A percentile compares a stretch with the other conserved stretches of the same genome.
phyloP scores from a whole-genome alignment of 1,140 invertebrate species.

The Camponotus pennsylvanicus region DNA sequence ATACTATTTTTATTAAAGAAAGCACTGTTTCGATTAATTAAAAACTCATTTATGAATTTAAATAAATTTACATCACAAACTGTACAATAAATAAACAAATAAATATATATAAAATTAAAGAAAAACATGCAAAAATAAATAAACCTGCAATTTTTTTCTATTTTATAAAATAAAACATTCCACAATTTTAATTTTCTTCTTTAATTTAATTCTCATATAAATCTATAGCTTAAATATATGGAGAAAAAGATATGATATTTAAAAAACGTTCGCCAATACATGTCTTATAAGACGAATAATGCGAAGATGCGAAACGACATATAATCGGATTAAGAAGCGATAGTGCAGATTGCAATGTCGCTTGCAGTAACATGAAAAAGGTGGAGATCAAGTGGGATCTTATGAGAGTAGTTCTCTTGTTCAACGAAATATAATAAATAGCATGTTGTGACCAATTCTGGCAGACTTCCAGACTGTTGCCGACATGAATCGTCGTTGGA shows the following conservation, averaged over 20 bases:
- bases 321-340: constrained; percentile 37
- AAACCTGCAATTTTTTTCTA: neutral
- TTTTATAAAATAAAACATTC: neutral
- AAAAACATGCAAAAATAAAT: neutral
- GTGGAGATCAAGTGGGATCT: constrained; percentile 43
- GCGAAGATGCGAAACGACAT: neutral
- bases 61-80: constrained; percentile 5
- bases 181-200: neutral
- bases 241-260: neutral
- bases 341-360: constrained; percentile 58
- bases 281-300: neutral
- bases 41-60: neutral
- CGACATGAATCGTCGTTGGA: constrained; percentile 54
- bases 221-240: neutral
- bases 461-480: constrained; percentile 62
- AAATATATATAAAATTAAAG: neutral
- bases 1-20: constrained; percentile 9
- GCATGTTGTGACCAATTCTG: constrained; percentile 44
- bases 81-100: neutral
- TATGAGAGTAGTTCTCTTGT: constrained; percentile 50
- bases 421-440: constrained; percentile 69
- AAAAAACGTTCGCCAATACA: neutral
- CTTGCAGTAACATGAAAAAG: constrained; percentile 45
- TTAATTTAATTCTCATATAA: constrained; percentile 14
- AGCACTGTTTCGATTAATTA: constrained; percentile 2